Evolutionary conservation across 2,888 invertebrate species (phyloP).

Genomic region (Adela reaumurella): DNA sequence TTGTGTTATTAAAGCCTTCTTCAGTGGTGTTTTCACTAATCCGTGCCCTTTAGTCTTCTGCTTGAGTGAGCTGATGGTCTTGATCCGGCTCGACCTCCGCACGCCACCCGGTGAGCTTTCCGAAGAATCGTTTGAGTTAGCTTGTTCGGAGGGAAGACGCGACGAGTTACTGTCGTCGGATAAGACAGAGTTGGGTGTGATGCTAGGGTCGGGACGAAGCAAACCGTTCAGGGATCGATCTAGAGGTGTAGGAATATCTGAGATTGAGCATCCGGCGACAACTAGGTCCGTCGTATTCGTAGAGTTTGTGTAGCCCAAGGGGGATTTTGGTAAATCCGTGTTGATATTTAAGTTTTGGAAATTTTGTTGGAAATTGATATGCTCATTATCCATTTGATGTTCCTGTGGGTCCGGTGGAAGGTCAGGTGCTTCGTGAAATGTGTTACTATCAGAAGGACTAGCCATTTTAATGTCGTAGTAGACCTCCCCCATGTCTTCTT

Average conservation of each 20-base stretch:
- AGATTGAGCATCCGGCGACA: conserved; percentile 22
- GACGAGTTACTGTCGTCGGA: conserved; percentile 49
- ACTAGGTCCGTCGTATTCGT: not conserved
- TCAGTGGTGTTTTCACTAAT: conserved; percentile 54
- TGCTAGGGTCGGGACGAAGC: conserved; percentile 37
- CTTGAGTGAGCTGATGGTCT: conserved; percentile 68
- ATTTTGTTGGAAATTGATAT: too few relatives aligned
- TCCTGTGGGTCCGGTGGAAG: not conserved
- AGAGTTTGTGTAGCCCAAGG: conserved; percentile 22
- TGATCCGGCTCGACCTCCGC: conserved; percentile 70
- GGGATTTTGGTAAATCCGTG: conserved; percentile 16
- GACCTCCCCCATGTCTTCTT: conserved; percentile 39
- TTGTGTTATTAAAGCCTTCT: conserved; percentile 45
- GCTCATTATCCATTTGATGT: too few relatives aligned
- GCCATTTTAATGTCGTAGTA: conserved; percentile 41
- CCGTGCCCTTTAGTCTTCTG: conserved; percentile 65
- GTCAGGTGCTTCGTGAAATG: not conserved
- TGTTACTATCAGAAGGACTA: conserved; percentile 23
- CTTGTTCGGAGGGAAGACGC: conserved; percentile 28
- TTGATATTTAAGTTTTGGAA: too few relatives aligned
- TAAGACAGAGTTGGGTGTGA: conserved; percentile 42
- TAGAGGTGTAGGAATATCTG: conserved; percentile 26
- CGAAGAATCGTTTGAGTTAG: conserved; percentile 40
- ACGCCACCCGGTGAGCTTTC: conserved; percentile 57
- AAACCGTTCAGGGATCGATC: conserved; percentile 22